phyloP scores from a whole-genome alignment of 2,113 vertebrate genomes.

The Malurus elegans region DNA sequence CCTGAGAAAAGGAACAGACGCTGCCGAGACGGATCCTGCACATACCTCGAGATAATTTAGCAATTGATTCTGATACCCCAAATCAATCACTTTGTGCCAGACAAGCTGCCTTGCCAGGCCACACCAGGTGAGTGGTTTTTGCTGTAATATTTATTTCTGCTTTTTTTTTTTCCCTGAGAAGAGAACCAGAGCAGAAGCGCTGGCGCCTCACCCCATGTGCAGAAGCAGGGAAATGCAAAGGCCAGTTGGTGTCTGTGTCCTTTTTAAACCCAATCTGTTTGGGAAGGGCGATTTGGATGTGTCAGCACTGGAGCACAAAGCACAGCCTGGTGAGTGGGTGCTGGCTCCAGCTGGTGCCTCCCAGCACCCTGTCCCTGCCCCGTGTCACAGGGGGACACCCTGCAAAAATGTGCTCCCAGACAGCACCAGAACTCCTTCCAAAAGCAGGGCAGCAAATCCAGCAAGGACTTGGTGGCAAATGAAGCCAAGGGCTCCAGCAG shows the following conservation, averaged over 20 bases:
- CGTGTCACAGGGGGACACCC: background rate
- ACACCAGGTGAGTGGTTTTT: background rate
- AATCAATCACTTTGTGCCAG: rapidly evolving
- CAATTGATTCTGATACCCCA: rapidly evolving
- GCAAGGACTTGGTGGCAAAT: background rate
- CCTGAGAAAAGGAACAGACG: background rate
- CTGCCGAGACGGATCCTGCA: background rate
- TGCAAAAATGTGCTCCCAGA: background rate
- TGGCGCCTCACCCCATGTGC: rapidly evolving
- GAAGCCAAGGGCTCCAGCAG: background rate
- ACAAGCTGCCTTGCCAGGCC: background rate
- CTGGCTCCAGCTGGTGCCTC: background rate
- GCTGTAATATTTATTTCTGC: background rate
- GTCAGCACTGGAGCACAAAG: background rate
- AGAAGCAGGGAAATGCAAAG: background rate
- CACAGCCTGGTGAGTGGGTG: background rate
- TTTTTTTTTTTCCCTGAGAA: background rate
- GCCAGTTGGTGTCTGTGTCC: rapidly evolving
- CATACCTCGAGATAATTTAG: rapidly evolving
- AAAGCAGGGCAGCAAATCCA: background rate
- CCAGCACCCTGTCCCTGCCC: background rate
- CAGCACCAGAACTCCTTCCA: background rate
- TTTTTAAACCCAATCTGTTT: background rate
- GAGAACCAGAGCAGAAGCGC: background rate
- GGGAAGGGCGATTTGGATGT: background rate